phyloP scores from a whole-genome alignment of 2,888 invertebrate species.

The Pecten maximus region DNA sequence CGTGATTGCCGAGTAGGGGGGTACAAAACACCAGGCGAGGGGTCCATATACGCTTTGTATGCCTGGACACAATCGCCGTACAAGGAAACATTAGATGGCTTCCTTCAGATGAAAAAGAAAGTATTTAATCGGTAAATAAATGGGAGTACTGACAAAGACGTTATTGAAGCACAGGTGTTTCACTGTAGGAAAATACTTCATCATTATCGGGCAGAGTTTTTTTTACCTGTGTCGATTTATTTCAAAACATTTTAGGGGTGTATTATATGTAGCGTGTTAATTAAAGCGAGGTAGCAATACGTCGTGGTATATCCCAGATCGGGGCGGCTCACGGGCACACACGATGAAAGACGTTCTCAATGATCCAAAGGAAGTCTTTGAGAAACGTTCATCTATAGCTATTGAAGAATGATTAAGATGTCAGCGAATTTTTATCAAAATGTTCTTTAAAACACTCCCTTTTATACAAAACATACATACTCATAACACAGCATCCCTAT shows the following conservation, averaged over 20 bases:
- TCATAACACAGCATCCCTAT: too few species aligned
- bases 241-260: neutral
- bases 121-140: constrained; percentile 35
- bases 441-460: neutral
- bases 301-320: neutral
- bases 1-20: neutral
- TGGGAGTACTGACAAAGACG: neutral
- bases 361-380: neutral
- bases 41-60: constrained; percentile 12
- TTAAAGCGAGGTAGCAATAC: neutral
- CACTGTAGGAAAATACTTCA: constrained; percentile 19
- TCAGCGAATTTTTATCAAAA: neutral
- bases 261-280: constrained; percentile 18
- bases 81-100: constrained; percentile 22
- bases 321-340: neutral
- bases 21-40: neutral
- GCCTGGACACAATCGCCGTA: neutral
- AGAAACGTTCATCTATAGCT: neutral
- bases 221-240: constrained; percentile 28
- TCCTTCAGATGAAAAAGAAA: constrained; percentile 16
- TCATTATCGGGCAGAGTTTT: constrained; percentile 28
- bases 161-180: constrained; percentile 30
- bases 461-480: too few species aligned
- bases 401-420: neutral
- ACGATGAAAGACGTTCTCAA: neutral